These are phyloP conservation scores for Oxyruncus cristatus DNA, from an alignment of 2,113 vertebrate genomes.

Conservation along the genomic window DNA sequence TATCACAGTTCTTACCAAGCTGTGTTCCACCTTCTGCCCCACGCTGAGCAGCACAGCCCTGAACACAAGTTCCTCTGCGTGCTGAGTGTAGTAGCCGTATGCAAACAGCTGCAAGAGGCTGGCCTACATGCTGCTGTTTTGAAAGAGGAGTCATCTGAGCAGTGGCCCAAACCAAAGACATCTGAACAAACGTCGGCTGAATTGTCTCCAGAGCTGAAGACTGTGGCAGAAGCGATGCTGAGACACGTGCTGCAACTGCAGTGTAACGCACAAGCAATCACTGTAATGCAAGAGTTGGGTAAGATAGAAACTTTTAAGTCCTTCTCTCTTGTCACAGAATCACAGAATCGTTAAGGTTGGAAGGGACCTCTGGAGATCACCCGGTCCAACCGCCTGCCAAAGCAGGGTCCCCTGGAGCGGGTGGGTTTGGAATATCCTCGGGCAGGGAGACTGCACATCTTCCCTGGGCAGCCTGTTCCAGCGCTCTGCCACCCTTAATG, in stretches of 20 bases:
- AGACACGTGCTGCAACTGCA: constrained; percentile 89
- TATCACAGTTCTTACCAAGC: constrained; percentile 79
- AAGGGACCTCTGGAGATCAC: not conserved
- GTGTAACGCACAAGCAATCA: constrained; percentile 90
- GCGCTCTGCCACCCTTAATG: not conserved
- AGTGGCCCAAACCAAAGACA: not conserved
- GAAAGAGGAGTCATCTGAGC: not conserved
- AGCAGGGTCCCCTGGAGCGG: not conserved
- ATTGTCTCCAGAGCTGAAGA: constrained; percentile 54
- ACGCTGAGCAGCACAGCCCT: constrained; percentile 75
- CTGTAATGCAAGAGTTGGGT: constrained; percentile 73
- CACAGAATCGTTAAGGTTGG: not conserved
- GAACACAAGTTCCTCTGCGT: constrained; percentile 81
- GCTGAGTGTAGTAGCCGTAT: constrained; percentile 79
- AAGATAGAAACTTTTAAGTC: not conserved
- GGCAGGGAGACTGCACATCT: not conserved
- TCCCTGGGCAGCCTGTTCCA: not conserved
- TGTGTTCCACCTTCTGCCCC: constrained; percentile 83
- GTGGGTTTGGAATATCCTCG: not conserved
- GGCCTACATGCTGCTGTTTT: constrained; percentile 3
- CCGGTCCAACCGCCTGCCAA: not conserved
- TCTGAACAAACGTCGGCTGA: not conserved
- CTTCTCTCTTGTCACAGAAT: not conserved
- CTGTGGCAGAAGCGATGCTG: constrained; percentile 83
- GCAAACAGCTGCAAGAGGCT: constrained; percentile 68